Conservation (phyloP, 2,113 vertebrate genomes). For the Ciconia maguari region DNA sequence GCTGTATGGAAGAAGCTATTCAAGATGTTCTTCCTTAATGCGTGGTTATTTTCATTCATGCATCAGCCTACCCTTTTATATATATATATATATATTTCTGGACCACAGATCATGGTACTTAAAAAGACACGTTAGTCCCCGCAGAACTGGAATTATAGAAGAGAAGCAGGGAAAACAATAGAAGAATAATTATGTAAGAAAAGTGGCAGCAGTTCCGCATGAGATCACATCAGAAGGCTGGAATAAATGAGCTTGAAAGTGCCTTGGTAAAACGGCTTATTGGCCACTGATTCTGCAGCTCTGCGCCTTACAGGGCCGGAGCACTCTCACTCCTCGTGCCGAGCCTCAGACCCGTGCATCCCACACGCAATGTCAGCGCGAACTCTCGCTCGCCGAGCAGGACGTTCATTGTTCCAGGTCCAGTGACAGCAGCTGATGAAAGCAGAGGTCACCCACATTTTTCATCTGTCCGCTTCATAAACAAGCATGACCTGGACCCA, state of each 20-base stretch:
- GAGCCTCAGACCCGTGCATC: accelerated
- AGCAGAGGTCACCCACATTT: neutral
- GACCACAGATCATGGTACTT: neutral
- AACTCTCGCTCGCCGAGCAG: neutral
- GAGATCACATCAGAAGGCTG: neutral
- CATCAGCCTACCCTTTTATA: neutral
- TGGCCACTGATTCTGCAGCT: neutral
- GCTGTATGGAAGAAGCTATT: neutral
- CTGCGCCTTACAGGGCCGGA: neutral
- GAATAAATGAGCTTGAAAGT: neutral
- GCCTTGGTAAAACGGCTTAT: too few relatives aligned
- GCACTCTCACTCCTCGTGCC: neutral
- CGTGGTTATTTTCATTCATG: neutral
- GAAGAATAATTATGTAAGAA: neutral
- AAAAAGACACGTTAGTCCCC: neutral
- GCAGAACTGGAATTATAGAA: neutral
- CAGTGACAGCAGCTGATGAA: neutral
- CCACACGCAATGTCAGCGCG: neutral
- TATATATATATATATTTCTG: neutral
- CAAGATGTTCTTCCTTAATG: too few relatives aligned
- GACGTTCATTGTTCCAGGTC: accelerated
- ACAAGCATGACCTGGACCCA: neutral
- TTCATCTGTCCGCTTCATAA: neutral
- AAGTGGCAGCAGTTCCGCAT: neutral
- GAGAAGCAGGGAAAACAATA: neutral